phyloP scores from a whole-genome alignment of 2,113 vertebrate species.

The Butastur rufipennis region DNA sequence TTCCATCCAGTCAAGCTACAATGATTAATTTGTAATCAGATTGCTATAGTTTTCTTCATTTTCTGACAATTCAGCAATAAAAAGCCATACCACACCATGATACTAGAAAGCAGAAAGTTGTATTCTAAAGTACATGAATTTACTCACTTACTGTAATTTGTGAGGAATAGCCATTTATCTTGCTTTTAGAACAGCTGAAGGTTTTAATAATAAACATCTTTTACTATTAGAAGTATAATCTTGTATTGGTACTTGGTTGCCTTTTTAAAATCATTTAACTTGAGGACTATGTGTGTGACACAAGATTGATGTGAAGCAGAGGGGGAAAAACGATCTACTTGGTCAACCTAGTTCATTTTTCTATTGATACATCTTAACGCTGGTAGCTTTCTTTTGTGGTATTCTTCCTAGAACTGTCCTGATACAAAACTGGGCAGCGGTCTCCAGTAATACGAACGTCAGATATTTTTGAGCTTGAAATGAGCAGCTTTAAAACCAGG shows the following conservation, averaged over 20 bases:
- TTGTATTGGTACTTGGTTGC: neutral
- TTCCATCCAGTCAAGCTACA: neutral
- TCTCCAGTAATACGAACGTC: neutral
- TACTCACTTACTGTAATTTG: neutral
- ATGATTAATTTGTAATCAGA: neutral
- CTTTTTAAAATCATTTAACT: neutral
- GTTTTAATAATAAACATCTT: constrained; percentile 16
- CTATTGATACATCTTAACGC: neutral
- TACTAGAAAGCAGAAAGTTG: neutral
- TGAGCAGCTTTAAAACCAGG: neutral
- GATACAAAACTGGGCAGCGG: neutral
- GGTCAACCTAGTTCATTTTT: neutral
- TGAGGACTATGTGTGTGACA: neutral
- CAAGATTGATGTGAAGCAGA: neutral
- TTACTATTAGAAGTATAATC: neutral
- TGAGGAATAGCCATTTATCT: neutral
- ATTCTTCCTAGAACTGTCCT: neutral
- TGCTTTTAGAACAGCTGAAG: neutral
- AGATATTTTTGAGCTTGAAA: neutral
- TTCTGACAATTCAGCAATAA: neutral
- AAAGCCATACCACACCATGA: neutral
- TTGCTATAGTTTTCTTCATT: neutral
- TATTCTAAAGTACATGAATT: neutral
- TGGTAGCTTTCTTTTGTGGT: neutral
- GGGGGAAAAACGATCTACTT: neutral